Evolutionary conservation across 2,797 vertebrate genomes (phyloP).

Genomic region (Mastacembelus armatus): DNA sequence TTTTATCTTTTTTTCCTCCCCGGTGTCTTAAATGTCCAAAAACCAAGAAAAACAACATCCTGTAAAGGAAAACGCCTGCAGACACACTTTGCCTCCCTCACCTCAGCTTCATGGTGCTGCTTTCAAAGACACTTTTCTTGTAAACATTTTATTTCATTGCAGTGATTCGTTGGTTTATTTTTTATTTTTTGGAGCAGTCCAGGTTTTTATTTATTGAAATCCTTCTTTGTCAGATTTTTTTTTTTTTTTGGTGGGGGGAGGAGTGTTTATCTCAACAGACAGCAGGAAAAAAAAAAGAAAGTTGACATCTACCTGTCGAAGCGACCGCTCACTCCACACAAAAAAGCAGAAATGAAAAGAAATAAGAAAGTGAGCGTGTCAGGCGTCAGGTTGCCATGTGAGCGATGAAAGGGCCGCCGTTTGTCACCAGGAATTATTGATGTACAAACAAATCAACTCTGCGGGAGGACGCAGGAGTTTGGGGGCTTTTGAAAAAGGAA

Average conservation of each 20-base stretch:
- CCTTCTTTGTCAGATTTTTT: conserved; percentile 1
- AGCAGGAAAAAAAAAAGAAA: conserved; percentile 20
- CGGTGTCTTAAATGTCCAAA: background rate
- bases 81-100: background rate
- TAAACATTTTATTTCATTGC: conserved; percentile 17
- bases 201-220: background rate
- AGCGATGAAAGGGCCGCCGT: conserved; percentile 59
- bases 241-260: background rate
- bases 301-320: conserved; percentile 59
- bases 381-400: conserved; percentile 61
- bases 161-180: background rate
- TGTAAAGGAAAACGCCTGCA: too few species aligned
- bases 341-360: conserved; percentile 31
- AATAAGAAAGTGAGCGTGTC: conserved; percentile 51
- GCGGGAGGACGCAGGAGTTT: conserved; percentile 58
- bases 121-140: background rate
- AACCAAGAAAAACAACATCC: too few species aligned
- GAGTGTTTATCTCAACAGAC: conserved; percentile 33
- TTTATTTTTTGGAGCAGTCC: background rate
- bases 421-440: conserved; percentile 68
- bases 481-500: conserved; percentile 54
- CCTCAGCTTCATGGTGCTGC: background rate
- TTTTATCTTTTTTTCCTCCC: background rate
- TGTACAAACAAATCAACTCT: conserved; percentile 67
- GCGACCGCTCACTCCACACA: conserved; percentile 1